Percentiles rank a stretch among this genome's conserved stretches.
phyloP scores from a whole-genome alignment of 2,797 vertebrate genomes.

The Psittacula echo region DNA sequence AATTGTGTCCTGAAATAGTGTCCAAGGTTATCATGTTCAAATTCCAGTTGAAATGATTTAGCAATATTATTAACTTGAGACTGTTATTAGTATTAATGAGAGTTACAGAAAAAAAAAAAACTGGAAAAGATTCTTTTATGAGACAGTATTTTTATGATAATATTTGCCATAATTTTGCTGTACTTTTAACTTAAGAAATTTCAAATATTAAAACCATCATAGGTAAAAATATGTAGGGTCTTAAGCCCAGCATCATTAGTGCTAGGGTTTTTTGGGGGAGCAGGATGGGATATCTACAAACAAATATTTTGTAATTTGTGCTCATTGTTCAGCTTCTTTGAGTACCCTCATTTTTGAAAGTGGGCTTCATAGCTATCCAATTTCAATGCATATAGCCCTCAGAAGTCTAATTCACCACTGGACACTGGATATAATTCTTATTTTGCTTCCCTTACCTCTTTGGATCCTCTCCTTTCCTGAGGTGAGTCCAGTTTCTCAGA shows the following conservation, averaged over 20 bases:
- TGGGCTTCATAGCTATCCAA: background rate
- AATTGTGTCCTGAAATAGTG: background rate
- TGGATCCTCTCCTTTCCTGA: background rate
- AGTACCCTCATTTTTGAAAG: background rate
- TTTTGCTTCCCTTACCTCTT: background rate
- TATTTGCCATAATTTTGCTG: background rate
- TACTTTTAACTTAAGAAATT: background rate
- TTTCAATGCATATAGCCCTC: background rate
- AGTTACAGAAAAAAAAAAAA: background rate
- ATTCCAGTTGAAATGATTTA: background rate
- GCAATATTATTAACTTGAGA: background rate
- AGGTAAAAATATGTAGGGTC: background rate
- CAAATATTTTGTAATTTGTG: background rate
- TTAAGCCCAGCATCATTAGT: background rate
- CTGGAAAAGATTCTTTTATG: background rate
- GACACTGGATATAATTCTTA: background rate
- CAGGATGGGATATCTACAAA: accelerated
- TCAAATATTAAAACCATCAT: background rate
- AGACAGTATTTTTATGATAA: background rate
- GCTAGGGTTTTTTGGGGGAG: accelerated
- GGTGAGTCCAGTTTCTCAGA: background rate
- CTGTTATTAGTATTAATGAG: background rate
- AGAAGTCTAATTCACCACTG: background rate
- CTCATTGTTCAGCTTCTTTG: background rate
- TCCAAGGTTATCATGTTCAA: background rate